Conservation (phyloP, 2,888 invertebrate genomes). For the Geotrupes spiniger region DNA sequence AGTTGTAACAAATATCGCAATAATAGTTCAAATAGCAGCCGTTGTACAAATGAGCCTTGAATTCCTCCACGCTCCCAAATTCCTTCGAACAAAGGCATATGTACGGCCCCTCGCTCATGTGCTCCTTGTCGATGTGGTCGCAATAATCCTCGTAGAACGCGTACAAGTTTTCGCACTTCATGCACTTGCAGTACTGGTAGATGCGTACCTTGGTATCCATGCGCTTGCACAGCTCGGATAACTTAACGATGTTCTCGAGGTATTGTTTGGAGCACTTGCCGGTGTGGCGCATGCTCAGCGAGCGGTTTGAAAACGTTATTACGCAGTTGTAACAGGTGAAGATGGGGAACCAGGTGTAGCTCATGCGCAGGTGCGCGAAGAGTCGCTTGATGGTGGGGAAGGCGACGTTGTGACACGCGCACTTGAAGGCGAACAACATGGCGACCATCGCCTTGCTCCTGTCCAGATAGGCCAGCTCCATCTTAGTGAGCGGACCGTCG, state of each 20-base stretch:
- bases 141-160: conserved; percentile 45
- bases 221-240: conserved; percentile 41
- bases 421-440: conserved; percentile 41
- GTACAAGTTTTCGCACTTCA: conserved; percentile 42
- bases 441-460: conserved; percentile 44
- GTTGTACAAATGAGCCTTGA: conserved; percentile 42
- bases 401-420: conserved; percentile 44
- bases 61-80: conserved; percentile 42
- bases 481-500: conserved; percentile 38
- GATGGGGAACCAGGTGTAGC: conserved; percentile 54
- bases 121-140: conserved; percentile 44
- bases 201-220: conserved; percentile 42
- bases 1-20: conserved; percentile 46
- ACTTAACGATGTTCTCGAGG: conserved; percentile 38
- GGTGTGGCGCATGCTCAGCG: conserved; percentile 41
- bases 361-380: conserved; percentile 42
- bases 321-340: conserved; percentile 64
- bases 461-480: conserved; percentile 44
- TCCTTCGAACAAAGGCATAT: conserved; percentile 36
- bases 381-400: conserved; percentile 41
- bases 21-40: conserved; percentile 44
- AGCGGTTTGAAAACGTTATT: conserved; percentile 53
- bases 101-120: conserved; percentile 29
- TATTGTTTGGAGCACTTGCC: conserved; percentile 36
- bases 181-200: conserved; percentile 47